Evolutionary conservation across 1,140 invertebrate genomes (phyloP).

Genomic region (Tetragonula clypearis): DNA sequence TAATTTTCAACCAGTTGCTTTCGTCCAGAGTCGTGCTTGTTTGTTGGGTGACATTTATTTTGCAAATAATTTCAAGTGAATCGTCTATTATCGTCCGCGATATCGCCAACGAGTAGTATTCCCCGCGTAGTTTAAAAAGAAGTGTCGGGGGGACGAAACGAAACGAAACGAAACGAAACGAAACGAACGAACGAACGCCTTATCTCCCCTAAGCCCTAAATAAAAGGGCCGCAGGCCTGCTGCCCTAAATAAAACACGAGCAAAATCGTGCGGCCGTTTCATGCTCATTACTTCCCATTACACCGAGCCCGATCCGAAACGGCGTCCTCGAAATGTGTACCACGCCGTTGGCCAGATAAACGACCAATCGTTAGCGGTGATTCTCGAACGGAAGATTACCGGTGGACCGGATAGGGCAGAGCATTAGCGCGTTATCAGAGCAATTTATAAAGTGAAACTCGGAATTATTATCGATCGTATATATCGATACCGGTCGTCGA

Average conservation of each 20-base stretch:
- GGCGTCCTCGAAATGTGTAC: background rate
- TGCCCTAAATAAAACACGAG: background rate
- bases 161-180: too few species aligned
- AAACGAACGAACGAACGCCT: background rate
- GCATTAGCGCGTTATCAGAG: conserved; percentile 35
- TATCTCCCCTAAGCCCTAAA: background rate
- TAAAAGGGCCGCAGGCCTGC: background rate
- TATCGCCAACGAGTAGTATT: background rate
- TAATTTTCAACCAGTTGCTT: too few species aligned
- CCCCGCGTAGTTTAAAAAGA: background rate
- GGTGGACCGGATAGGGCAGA: background rate
- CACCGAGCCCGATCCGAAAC: background rate
- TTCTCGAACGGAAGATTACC: conserved; percentile 8
- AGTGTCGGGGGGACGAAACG: background rate
- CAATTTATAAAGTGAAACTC: conserved; percentile 50
- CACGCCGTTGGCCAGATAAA: background rate
- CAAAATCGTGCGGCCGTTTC: background rate
- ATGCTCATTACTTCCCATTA: conserved; percentile 4
- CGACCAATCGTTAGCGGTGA: conserved; percentile 1
- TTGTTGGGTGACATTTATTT: too few species aligned
- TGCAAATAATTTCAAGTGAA: background rate
- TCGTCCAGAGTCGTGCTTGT: too few species aligned
- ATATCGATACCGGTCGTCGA: conserved; percentile 4
- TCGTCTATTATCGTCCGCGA: background rate
- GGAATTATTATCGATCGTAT: conserved; percentile 43